Conservation (phyloP, 1,140 invertebrate genomes). For the Atta colombica region DNA sequence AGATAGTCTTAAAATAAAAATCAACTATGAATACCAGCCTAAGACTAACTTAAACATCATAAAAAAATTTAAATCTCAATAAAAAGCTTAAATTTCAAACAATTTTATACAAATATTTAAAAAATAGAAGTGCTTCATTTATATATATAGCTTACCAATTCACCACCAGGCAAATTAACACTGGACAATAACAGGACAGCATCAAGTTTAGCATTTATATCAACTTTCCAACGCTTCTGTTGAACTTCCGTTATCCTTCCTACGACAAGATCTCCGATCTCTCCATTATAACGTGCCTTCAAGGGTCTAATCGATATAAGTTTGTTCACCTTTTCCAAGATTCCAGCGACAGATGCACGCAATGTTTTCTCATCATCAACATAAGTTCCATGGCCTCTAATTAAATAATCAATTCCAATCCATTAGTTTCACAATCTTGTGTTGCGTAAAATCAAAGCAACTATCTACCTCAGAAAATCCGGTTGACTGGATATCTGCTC, state of each 20-base stretch:
- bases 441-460: slow-evolving; percentile 33
- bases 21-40: too few species aligned
- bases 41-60: too few species aligned
- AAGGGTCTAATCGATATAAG: slow-evolving; percentile 96
- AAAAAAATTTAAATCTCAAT: too few species aligned
- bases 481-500: slow-evolving; percentile 93
- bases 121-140: not conserved
- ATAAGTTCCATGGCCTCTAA: slow-evolving; percentile 98
- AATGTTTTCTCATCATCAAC: slow-evolving; percentile 92
- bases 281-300: slow-evolving; percentile 96
- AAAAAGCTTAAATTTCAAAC: slow-evolving; percentile 1
- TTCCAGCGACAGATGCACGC: slow-evolving; percentile 97
- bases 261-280: slow-evolving; percentile 99
- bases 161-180: slow-evolving; percentile 98
- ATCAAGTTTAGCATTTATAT: slow-evolving; percentile 96
- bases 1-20: too few species aligned
- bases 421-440: slow-evolving; percentile 22
- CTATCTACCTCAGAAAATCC: slow-evolving; percentile 93
- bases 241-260: slow-evolving; percentile 97
- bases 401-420: slow-evolving; percentile 3
- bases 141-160: slow-evolving; percentile 90
- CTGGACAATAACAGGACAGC: slow-evolving; percentile 96
- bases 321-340: slow-evolving; percentile 97
- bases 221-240: slow-evolving; percentile 98
- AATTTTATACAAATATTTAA: not conserved